Conservation (phyloP, 2,888 invertebrate genomes). For the Lasioglossum marginatum region DNA sequence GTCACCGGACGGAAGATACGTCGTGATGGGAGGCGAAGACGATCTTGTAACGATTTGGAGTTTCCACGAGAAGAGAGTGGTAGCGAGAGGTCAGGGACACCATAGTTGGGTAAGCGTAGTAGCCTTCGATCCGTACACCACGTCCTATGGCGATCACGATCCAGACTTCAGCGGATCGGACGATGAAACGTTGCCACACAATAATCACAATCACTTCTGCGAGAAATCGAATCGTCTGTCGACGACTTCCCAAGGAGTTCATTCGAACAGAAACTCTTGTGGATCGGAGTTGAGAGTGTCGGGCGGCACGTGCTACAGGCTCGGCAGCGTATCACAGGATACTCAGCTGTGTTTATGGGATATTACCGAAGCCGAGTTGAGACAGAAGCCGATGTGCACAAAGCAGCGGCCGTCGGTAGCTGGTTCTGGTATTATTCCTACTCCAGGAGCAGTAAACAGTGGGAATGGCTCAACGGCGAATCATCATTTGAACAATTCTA, state of each 20-base stretch:
- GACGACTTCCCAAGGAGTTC: constrained; percentile 76
- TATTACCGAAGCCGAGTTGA: constrained; percentile 96
- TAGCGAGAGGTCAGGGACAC: constrained; percentile 99
- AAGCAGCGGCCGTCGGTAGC: constrained; percentile 83
- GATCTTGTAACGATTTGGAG: constrained; percentile 99
- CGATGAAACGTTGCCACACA: constrained; percentile 84
- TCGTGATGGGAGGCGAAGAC: constrained; percentile 99
- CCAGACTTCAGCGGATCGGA: constrained; percentile 86
- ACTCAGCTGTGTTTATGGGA: constrained; percentile 99
- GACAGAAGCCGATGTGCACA: constrained; percentile 87
- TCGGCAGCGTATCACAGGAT: constrained; percentile 98
- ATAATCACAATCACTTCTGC: constrained; percentile 80
- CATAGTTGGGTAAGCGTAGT: constrained; percentile 99
- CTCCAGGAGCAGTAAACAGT: constrained; percentile 81
- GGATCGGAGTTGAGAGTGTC: constrained; percentile 83
- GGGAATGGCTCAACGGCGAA: constrained; percentile 81
- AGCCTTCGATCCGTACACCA: constrained; percentile 95
- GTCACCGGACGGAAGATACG: constrained; percentile 98
- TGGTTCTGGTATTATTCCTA: constrained; percentile 79
- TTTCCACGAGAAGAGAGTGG: constrained; percentile 95
- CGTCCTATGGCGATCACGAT: constrained; percentile 87
- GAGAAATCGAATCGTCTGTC: constrained; percentile 80
- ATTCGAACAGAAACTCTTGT: constrained; percentile 84
- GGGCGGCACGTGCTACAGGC: constrained; percentile 90
- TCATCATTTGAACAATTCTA: constrained; percentile 79